A percentile compares a stretch with the other conserved stretches of the same genome.
Evolutionary conservation across 53 echinoderm and acorn worm species (phyloP).

Genomic region (Crossaster papposus): DNA sequence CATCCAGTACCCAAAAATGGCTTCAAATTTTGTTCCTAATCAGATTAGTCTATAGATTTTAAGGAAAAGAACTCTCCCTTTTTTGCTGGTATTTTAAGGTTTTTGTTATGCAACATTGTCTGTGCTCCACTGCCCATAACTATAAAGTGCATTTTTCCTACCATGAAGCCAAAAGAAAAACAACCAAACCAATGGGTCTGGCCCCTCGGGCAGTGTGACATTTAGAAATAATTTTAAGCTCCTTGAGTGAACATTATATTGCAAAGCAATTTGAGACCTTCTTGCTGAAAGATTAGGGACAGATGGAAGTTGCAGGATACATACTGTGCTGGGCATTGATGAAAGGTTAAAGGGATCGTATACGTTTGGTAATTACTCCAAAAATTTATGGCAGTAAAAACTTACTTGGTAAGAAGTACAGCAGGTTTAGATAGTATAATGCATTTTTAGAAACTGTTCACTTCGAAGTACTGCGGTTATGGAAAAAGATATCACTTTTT

Average conservation of each 20-base stretch:
- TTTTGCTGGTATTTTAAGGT: not conserved
- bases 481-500: no score
- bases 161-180: not conserved
- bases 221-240: not conserved
- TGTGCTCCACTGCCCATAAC: not conserved
- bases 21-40: no score
- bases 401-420: no score
- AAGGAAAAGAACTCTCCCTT: not conserved
- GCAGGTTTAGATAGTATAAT: no score
- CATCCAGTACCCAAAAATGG: no score
- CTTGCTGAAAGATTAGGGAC: not conserved
- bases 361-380: no score
- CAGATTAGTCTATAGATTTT: no score
- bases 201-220: not conserved
- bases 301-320: not conserved
- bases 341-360: no score
- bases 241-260: not conserved
- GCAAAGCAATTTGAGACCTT: constrained; percentile 5
- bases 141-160: not conserved
- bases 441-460: no score
- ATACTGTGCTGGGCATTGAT: not conserved
- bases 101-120: not conserved
- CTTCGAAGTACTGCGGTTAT: no score
- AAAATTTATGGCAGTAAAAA: no score
- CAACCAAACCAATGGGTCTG: not conserved